Conservation (phyloP, 2,888 invertebrate genomes). For the Clostera curtula region DNA sequence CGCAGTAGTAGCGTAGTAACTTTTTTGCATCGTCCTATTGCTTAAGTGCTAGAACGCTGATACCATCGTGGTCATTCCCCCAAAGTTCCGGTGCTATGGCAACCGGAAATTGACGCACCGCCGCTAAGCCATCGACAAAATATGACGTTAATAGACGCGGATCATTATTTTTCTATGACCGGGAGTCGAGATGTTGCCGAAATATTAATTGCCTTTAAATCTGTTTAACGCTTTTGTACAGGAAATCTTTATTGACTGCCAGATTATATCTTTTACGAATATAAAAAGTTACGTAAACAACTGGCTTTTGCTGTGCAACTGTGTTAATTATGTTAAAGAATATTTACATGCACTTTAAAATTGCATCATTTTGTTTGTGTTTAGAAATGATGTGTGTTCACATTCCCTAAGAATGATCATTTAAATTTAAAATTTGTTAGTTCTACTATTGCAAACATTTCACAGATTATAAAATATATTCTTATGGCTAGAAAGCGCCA, state of each 20-base stretch:
- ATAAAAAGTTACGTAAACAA: no score
- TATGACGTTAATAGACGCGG: conserved; percentile 5
- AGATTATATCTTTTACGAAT: no score
- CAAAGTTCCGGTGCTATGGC: conserved; percentile 37
- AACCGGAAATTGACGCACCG: conserved; percentile 42
- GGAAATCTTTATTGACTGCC: no score
- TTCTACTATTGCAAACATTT: conserved; percentile 3
- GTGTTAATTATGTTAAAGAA: no score
- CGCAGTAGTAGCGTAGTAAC: no score
- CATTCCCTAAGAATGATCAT: no score
- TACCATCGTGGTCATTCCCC: conserved; percentile 42
- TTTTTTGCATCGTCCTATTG: conserved; percentile 33
- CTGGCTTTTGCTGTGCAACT: no score
- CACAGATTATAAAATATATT: conserved; percentile 6
- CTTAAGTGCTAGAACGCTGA: conserved; percentile 26
- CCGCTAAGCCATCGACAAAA: conserved; percentile 21
- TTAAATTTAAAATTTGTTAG: no score
- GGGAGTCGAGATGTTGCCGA: background rate
- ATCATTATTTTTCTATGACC: background rate
- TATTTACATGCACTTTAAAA: no score
- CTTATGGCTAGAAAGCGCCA: conserved; percentile 21
- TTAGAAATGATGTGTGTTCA: no score
- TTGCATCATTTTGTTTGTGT: no score
- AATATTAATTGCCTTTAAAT: background rate
- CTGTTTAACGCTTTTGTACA: no score